Evolutionary conservation across 37 sponge, comb jelly and placozoan genomes (phyloP).

Genomic region (Halisarca cf. caerulea): DNA sequence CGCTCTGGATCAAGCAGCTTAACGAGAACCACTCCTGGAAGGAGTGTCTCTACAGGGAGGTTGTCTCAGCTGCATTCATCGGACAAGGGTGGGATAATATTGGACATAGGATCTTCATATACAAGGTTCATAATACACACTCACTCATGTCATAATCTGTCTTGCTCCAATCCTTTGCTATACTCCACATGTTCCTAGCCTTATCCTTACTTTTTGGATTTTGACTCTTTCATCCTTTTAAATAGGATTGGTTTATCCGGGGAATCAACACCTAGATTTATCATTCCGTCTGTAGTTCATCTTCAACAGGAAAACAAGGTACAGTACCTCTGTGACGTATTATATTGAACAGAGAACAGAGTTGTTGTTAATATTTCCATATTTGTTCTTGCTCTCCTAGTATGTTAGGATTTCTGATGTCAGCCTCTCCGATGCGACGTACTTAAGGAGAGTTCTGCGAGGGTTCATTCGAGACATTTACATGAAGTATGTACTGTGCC

Average conservation of each 20-base stretch:
- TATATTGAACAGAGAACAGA: background rate
- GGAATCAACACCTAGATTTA: conserved; percentile 73
- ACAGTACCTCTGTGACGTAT: background rate
- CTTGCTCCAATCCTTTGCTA: too few species aligned
- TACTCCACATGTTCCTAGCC: too few species aligned
- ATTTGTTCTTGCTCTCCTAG: background rate
- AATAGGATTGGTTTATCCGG: conserved; percentile 81
- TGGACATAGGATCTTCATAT: conserved; percentile 84
- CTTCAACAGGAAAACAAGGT: conserved; percentile 34
- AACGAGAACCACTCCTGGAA: too few species aligned
- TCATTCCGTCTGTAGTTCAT: conserved; percentile 27
- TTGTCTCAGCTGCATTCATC: background rate
- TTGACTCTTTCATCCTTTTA: too few species aligned
- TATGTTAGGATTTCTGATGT: conserved; percentile 9
- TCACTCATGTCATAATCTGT: too few species aligned
- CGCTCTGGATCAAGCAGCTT: background rate
- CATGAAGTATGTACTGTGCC: conserved; percentile 65
- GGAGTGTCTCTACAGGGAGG: background rate
- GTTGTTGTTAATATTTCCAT: background rate
- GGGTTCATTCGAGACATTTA: conserved; percentile 72
- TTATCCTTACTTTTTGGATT: too few species aligned
- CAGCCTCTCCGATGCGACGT: conserved; percentile 30
- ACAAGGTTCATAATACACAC: conserved; percentile 82
- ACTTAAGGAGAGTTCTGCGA: conserved; percentile 63
- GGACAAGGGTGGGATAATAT: conserved; percentile 74